These are phyloP conservation scores for Pharmacophagus antenor DNA, from an alignment of 2,888 invertebrate genomes.

Conservation along the genomic window DNA sequence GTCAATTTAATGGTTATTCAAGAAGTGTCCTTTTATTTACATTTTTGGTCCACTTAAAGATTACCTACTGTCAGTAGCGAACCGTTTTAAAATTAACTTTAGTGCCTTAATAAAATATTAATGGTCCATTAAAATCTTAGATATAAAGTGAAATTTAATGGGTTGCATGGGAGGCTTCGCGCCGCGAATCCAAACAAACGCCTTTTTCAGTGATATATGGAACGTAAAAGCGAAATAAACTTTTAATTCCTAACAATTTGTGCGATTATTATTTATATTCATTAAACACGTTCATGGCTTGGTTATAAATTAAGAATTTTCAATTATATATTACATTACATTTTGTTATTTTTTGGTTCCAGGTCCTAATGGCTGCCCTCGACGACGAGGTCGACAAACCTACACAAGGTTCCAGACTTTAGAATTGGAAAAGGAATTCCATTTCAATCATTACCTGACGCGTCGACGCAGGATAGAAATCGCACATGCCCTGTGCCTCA, in stretches of 20 bases:
- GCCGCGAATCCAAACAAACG: constrained; percentile 55
- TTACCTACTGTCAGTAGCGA: constrained; percentile 65
- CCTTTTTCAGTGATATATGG: constrained; percentile 64
- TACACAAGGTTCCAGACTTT: constrained; percentile 99
- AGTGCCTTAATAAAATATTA: constrained; percentile 74
- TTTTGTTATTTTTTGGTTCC: constrained; percentile 63
- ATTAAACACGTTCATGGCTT: constrained; percentile 15
- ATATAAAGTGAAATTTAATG: constrained; percentile 79
- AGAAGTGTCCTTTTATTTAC: constrained; percentile 39
- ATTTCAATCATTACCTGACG: constrained; percentile 98
- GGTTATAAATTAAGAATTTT: constrained; percentile 17
- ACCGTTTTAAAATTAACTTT: constrained; percentile 77
- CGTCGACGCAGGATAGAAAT: constrained; percentile 98
- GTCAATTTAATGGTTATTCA: constrained; percentile 32
- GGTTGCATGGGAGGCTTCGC: constrained; percentile 61
- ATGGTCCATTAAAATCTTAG: constrained; percentile 77
- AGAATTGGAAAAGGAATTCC: constrained; percentile 99
- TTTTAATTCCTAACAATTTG: constrained; percentile 27
- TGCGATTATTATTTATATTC: constrained; percentile 33
- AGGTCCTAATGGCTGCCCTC: constrained; percentile 97
- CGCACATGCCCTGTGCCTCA: constrained; percentile 96
- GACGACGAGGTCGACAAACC: constrained; percentile 96
- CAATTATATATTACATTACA: constrained; percentile 11
- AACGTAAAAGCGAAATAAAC: constrained; percentile 65
- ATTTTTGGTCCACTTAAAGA: constrained; percentile 62